Evolutionary conservation across 2,113 vertebrate genomes (phyloP), one percentile per base, ranked within the genome.

Genomic region (Ahaetulla prasina): DNA sequence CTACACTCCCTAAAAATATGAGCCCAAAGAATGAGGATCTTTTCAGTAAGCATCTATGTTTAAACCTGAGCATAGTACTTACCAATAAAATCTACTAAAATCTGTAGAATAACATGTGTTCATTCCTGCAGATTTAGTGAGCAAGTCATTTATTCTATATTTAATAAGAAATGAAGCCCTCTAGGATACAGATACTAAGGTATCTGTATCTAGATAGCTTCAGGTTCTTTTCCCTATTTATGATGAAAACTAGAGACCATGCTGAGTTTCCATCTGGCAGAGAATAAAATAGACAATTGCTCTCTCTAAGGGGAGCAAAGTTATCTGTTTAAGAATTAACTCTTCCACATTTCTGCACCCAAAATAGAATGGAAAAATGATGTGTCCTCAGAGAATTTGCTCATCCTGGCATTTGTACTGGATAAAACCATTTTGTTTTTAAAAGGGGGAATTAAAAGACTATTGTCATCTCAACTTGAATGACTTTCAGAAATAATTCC

Each of bases 371-470:
- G 2, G 8, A 43, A 20, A 53, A 43, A 0, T 84, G 8, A 25
- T 23, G 16, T 6, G 53, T 91, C 25, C 49, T 23, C 30, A 16
- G 49, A 43, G 12, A 14, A 54, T 91, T 50, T 35, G 39, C 14
- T 50, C 45, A 63, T 10, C 39, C 12, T 11, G n/a, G 8, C 8
- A 87, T 45, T 12, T 85, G 16, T 4, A 30, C 2, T 52, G 45
- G 35, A 49, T 47, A 30, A 47, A 91, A 85, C 10, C 35, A 55
- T 90, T 87, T 95, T 60, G 80, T 68, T 91, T 95, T 88, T 90
- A 68, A 95, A 93, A 90, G 12, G 18, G 12, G 25, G 60, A 88
- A 94, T 92, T 10, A 94, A 93, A 93, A 10, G 87, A 63, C 43
- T 14, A 18, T 14, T 57, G 45, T 92, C n/a, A 94, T 92, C 39